Conservation (phyloP, 2,888 invertebrate species). For the Nebria salina region DNA sequence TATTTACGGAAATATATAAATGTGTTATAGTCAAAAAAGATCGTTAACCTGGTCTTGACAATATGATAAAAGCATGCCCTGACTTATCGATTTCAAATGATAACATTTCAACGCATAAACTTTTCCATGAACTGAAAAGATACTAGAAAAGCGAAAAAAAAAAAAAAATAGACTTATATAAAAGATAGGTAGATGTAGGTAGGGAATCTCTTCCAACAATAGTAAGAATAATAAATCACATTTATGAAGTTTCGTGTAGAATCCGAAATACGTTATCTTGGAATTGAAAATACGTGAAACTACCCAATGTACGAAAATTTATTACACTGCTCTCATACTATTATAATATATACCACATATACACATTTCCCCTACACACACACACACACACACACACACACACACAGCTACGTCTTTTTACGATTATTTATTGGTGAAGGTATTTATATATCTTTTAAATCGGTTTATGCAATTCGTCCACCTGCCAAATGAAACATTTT, state of each 20-base stretch:
- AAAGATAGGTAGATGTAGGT: neutral
- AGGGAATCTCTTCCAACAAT: neutral
- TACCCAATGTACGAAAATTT: neutral
- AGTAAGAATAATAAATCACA: neutral
- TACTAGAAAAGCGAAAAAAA: neutral
- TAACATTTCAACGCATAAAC: neutral
- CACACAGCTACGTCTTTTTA: too few species aligned
- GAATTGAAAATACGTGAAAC: neutral
- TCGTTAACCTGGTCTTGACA: too few species aligned
- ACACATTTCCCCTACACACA: neutral
- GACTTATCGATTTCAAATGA: neutral
- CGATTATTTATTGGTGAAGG: too few species aligned
- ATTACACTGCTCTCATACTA: neutral
- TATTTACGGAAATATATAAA: too few species aligned
- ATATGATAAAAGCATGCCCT: neutral
- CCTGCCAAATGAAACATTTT: too few species aligned
- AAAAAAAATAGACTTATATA: neutral
- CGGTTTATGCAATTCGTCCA: too few species aligned
- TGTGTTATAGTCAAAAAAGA: too few species aligned
- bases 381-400: too few species aligned
- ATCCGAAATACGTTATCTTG: neutral
- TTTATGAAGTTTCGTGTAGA: neutral
- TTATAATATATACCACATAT: neutral
- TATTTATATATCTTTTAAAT: too few species aligned
- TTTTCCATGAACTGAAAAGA: neutral